Conservation (phyloP, 1,140 invertebrate genomes). For the roundworm (Caenorhabditis elegans) region DNA sequence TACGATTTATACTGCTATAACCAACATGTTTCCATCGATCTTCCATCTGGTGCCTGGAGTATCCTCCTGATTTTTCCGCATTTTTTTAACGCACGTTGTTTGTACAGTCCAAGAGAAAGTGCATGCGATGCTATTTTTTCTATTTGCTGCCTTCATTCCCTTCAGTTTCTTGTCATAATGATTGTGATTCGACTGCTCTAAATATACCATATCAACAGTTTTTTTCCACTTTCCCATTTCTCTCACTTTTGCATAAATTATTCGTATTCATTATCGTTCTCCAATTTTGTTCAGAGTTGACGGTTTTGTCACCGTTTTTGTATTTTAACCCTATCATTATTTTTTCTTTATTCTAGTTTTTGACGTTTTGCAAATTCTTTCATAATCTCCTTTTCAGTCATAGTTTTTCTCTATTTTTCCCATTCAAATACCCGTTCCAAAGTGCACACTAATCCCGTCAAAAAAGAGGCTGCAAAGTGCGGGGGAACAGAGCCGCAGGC, state of each 20-base stretch:
- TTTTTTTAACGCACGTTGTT: background rate
- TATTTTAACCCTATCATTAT: background rate
- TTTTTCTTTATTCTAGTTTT: background rate
- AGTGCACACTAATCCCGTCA: constrained; percentile 21
- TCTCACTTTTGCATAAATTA: background rate
- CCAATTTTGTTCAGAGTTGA: background rate
- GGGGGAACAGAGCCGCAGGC: background rate
- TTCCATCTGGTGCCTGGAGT: constrained; percentile 7
- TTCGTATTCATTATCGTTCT: background rate
- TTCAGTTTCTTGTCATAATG: constrained; percentile 9
- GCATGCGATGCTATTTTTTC: background rate
- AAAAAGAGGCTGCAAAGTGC: background rate
- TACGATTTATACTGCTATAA: constrained; percentile 11
- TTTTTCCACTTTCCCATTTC: background rate
- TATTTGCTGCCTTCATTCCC: background rate
- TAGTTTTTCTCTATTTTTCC: background rate
- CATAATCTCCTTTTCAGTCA: background rate
- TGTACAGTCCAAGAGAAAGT: background rate
- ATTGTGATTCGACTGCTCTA: background rate
- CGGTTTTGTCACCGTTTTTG: background rate
- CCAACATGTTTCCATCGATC: background rate
- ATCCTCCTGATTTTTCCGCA: background rate
- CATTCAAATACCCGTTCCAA: background rate
- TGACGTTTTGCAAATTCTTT: background rate
- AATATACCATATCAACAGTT: background rate